Conservation (phyloP, 2,113 vertebrate species). For the Marcusenius ussheri region DNA sequence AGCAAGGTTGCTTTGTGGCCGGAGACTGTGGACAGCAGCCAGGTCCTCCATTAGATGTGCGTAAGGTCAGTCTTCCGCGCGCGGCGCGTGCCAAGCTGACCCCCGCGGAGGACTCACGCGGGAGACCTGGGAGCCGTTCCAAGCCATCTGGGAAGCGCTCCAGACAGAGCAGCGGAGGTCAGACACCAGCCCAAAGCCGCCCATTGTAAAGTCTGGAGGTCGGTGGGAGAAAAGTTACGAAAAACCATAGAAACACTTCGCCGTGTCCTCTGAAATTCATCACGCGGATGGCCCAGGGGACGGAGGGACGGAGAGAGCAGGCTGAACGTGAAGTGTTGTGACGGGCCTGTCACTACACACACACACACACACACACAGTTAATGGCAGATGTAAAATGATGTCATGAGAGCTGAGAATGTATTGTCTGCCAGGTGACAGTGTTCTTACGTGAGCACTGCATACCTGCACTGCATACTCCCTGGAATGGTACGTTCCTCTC, state of each 20-base stretch:
- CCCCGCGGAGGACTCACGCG: constrained; percentile 38
- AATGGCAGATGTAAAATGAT: background rate
- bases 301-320: background rate
- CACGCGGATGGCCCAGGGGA: background rate
- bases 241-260: constrained; percentile 26
- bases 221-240: constrained; percentile 49
- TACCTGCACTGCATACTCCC: background rate
- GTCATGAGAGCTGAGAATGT: background rate
- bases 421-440: background rate
- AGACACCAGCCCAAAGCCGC: constrained; percentile 49
- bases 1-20: constrained; percentile 29
- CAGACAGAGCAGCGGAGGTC: constrained; percentile 59
- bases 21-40: constrained; percentile 58
- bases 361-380: background rate
- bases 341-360: background rate
- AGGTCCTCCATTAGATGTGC: constrained; percentile 61
- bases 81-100: constrained; percentile 48
- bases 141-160: constrained; percentile 60
- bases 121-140: constrained; percentile 44
- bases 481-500: background rate
- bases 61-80: constrained; percentile 56
- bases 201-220: constrained; percentile 54
- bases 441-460: background rate
- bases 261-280: background rate
- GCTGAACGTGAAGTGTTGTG: background rate